Base-by-base conservation (phyloP, 2,888 invertebrate species). In the Hipparchia sbordonii region DNA sequence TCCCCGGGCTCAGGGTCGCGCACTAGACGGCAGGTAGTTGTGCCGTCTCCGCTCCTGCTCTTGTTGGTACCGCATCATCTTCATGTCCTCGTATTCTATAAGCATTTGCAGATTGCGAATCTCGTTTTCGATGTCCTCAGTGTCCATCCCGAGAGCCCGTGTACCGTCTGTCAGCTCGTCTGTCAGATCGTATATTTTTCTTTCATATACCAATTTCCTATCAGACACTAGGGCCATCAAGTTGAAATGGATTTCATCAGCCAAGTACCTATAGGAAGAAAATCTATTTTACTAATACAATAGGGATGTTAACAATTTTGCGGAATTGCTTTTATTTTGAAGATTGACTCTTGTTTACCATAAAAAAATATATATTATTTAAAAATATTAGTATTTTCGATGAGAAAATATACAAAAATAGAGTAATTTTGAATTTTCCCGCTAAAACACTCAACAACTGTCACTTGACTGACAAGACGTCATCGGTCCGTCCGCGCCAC, bases 231-330 rank as follows among this genome's bases (percentile, higher is more conserved):
- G 94, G 0, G 99, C 99, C 99, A 99, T 98, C 72, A 99, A 93
- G 89, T 99, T 99, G 90, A 99, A 99, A 88, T 98, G 99, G 81
- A 99, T 99, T 94, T 99, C 99, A 23, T 98, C 99, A 88, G 97
- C 97, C 77, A 96, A 98, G 87, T 99, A 98, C 80, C 98, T 97
- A 86, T 65, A 91, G 52, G 57, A 76, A 72, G 10, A 59, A 3
- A 10, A 59, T 33, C 8, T 39, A 39, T 39, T 39, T 39, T 39
- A 23, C 23, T 23, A 23, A 23, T 23, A 23, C 23, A 23, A 23
- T 23, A 23, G 23, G 23, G 23, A 23, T 23, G 23, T 23, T 23
- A 23, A 23, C 23, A 23, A 23, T 23, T 23, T 23, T 23, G 0
- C 23, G 23, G 23, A 23, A 23, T 23, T 23, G 23, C 23, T 23